Base-by-base conservation (phyloP, 2,797 vertebrate genomes). In the Coracias cyanogaster region DNA sequence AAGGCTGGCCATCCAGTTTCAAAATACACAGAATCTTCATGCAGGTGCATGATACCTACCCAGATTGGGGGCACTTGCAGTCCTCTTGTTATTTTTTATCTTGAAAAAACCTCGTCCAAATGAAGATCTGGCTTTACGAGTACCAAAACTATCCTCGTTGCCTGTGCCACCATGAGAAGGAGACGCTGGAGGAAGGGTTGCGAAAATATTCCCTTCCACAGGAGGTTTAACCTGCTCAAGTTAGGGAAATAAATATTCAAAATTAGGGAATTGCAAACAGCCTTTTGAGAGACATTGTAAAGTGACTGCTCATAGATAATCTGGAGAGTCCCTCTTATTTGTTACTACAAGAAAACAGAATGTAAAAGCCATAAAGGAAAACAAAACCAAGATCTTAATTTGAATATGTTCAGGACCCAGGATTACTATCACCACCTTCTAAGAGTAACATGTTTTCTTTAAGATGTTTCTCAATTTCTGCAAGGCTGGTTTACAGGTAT, bases 31-130 rank as follows among this genome's bases (percentile, higher is more conserved):
- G 74, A 26, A 72, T 22, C 10, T 48, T 62, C 54, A 39, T 6
- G 45, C 37, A 89, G 83, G 71, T 37, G 41, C 57, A 69, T 0
- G 0, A n/a, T 37, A 97, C 98, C n/a, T 98, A 99, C 99, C 99
- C n/a, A 99, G 98, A 96, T 99, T 99, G 1, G 99, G 99, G 6
- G 98, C 98, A 58, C 99, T 99, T 11, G 98, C 97, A 1, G 99
- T 99, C 97, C 99, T 99, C 96, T 99, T 99, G 93, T 98, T 98
- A 48, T 98, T 99, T 64, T 99, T 99, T 77, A 99, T 98, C 98
- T 99, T 99, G 97, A 99, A 99, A 96, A 99, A 99, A 35, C 99
- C 99, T 48, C 99, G 98, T 70, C 99, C 99, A 88, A 99, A 99
- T 1, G 99, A 99, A 18, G 99, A 98, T 61, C 99, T 98, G 80